phyloP scores from a whole-genome alignment of 2,888 invertebrate genomes.

The Coelopa pilipes region DNA sequence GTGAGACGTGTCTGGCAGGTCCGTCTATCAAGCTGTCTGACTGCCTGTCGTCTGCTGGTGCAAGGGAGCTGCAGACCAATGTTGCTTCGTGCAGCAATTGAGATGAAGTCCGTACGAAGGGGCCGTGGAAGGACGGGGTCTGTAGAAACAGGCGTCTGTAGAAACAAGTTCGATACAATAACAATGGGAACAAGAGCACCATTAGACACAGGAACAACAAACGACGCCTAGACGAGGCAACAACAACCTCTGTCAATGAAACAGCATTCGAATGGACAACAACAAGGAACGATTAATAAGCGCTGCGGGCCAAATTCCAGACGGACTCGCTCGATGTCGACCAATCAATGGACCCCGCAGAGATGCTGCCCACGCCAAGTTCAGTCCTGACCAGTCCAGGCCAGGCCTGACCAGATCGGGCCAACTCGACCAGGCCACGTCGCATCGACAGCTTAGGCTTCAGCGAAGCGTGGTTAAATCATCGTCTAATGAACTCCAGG shows the following conservation, averaged over 20 bases:
- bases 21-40: not conserved
- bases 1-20: not conserved
- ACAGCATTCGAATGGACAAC: not conserved
- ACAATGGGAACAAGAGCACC: too few relatives aligned
- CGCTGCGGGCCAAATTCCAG: not conserved
- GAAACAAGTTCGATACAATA: conserved; percentile 8
- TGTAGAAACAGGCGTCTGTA: not conserved
- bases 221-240: not conserved
- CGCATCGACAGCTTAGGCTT: conserved; percentile 1
- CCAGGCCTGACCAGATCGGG: too few relatives aligned
- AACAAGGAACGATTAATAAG: conserved; percentile 14
- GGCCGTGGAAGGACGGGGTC: not conserved
- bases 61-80: not conserved
- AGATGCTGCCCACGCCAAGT: too few relatives aligned
- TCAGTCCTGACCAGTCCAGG: too few relatives aligned
- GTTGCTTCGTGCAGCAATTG: not conserved
- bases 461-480: conserved; percentile 1
- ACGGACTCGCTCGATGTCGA: too few relatives aligned
- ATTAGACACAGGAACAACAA: not conserved
- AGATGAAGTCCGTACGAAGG: not conserved
- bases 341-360: too few relatives aligned
- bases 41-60: not conserved
- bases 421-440: not conserved
- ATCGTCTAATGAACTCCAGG: not conserved
- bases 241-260: too few relatives aligned